phyloP scores from a whole-genome alignment of 1,140 invertebrate species.

The Zaprionus camerounensis region DNA sequence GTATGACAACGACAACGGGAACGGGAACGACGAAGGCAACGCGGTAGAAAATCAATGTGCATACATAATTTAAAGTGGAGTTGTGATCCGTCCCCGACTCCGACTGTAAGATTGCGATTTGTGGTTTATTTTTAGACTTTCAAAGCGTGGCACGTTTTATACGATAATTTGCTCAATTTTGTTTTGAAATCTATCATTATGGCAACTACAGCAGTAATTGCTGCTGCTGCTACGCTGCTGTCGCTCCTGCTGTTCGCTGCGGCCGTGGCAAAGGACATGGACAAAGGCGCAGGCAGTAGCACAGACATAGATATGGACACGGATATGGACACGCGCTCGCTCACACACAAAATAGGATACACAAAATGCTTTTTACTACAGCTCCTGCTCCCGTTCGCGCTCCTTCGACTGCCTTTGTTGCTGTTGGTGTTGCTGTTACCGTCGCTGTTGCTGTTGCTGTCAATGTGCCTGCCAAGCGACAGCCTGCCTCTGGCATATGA shows the following conservation, averaged over 20 bases:
- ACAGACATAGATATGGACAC: constrained; percentile 44
- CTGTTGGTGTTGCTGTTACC: constrained; percentile 48
- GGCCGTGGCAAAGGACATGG: constrained; percentile 24
- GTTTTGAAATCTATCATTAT: constrained; percentile 79
- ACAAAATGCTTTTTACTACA: constrained; percentile 75
- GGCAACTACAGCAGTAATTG: constrained; percentile 73
- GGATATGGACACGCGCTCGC: constrained; percentile 29
- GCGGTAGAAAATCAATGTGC: constrained; percentile 75
- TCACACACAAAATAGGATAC: constrained; percentile 76
- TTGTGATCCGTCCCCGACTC: not conserved
- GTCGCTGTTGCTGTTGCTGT: constrained; percentile 51
- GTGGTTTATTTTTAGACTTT: constrained; percentile 65
- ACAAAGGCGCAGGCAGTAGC: constrained; percentile 38
- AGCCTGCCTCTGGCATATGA: constrained; percentile 77
- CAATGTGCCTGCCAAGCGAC: constrained; percentile 58
- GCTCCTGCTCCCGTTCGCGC: constrained; percentile 6
- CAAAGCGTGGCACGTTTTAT: constrained; percentile 61
- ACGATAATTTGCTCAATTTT: constrained; percentile 78
- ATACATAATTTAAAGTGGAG: constrained; percentile 76
- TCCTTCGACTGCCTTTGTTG: constrained; percentile 34
- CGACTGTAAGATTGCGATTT: not conserved
- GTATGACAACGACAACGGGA: constrained; percentile 19
- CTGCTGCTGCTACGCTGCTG: constrained; percentile 42
- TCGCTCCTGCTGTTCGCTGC: constrained; percentile 26
- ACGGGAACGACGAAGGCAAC: not conserved